Percentiles rank a stretch among this genome's conserved stretches.
Conservation (phyloP, 2,888 invertebrate species). For the Polymixis flavicincta region DNA sequence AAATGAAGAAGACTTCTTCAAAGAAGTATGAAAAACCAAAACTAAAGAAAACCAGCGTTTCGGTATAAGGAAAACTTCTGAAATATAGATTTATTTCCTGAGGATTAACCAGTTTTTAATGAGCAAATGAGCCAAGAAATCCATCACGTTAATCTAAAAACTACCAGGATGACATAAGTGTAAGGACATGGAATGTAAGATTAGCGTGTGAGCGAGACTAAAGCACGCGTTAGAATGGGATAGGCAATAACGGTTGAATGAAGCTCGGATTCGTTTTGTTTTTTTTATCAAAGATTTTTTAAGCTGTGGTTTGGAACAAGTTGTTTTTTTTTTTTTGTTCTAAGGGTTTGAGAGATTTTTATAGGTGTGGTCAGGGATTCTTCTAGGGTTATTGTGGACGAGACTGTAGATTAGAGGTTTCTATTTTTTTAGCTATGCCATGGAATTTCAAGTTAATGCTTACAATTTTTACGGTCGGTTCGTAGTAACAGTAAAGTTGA, state of each 20-base stretch:
- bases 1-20: background rate
- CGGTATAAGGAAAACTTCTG: too few relatives aligned
- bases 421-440: background rate
- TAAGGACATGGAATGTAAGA: conserved; percentile 58
- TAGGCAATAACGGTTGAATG: conserved; percentile 67
- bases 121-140: conserved; percentile 24
- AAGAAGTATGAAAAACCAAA: background rate
- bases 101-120: background rate
- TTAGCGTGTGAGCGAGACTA: conserved; percentile 58
- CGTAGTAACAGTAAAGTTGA: background rate
- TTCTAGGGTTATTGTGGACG: conserved; percentile 5
- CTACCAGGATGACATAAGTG: conserved; percentile 61
- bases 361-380: conserved; percentile 30
- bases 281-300: conserved; percentile 52
- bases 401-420: background rate
- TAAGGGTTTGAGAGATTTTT: conserved; percentile 19
- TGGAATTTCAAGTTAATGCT: background rate
- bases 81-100: background rate
- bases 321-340: conserved; percentile 22
- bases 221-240: conserved; percentile 47
- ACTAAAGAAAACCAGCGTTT: background rate
- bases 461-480: background rate
- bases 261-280: conserved; percentile 61
- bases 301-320: conserved; percentile 29
- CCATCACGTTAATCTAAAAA: conserved; percentile 17